Conservation (phyloP, 2,113 vertebrate species). For the Peromyscus leucopus region DNA sequence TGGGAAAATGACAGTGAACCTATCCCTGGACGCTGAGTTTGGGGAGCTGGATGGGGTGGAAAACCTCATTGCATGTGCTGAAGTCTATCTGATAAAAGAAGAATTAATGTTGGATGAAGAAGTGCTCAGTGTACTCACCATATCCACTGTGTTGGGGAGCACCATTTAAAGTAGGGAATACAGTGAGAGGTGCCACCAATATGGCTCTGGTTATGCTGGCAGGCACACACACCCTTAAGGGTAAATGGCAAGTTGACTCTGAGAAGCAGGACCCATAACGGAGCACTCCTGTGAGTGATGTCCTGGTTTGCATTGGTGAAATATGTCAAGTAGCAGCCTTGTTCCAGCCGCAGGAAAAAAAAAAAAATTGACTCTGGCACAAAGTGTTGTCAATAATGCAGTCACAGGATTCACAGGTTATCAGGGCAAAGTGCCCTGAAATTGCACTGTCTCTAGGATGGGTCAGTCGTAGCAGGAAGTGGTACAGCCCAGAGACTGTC, state of each 20-base stretch:
- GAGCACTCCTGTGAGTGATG: background rate
- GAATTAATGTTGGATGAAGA: background rate
- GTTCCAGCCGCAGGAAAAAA: slow-evolving; percentile 18
- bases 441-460: background rate
- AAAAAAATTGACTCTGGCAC: slow-evolving; percentile 5
- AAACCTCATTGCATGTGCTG: background rate
- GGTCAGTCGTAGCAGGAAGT: background rate
- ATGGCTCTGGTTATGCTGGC: background rate
- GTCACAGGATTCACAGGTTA: background rate
- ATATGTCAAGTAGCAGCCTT: slow-evolving; percentile 53
- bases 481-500: background rate
- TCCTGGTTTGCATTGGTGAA: slow-evolving; percentile 52
- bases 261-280: slow-evolving; percentile 30
- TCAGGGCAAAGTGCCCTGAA: slow-evolving; percentile 25
- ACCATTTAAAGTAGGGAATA: background rate
- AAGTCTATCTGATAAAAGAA: background rate
- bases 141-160: background rate
- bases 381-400: slow-evolving; percentile 26
- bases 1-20: background rate
- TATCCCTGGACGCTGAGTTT: background rate
- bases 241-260: background rate
- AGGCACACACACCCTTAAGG: background rate
- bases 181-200: rapidly evolving
- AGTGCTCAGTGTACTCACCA: background rate
- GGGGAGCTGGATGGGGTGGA: rapidly evolving